Evolutionary conservation across 1,140 invertebrate genomes (phyloP).

Genomic region (Tetramorium simillimum): DNA sequence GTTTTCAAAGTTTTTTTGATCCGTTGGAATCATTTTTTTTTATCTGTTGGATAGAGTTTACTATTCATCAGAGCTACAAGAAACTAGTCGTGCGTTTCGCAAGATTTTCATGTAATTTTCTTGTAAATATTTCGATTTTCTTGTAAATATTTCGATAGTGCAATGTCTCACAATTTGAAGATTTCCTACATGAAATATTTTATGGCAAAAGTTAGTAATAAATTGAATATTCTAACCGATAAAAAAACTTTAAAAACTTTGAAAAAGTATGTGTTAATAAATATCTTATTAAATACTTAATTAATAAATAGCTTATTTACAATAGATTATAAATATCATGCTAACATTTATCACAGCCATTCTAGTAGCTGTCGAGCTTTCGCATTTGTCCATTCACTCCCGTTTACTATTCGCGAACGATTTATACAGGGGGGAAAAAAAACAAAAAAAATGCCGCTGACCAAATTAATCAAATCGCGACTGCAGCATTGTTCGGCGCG

Average conservation of each 20-base stretch:
- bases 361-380: neutral
- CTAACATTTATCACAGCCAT: neutral
- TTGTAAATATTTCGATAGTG: neutral
- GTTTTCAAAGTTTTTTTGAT: too few species aligned
- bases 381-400: neutral
- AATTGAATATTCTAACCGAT: neutral
- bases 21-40: too few species aligned
- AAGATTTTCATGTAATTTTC: neutral
- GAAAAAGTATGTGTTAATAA: neutral
- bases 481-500: conserved; percentile 8
- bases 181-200: neutral
- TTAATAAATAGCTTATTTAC: neutral
- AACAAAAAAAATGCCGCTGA: neutral
- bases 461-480: conserved; percentile 32
- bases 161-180: neutral
- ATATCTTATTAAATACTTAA: neutral
- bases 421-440: neutral
- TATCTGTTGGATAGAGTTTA: too few species aligned
- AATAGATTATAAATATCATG: neutral
- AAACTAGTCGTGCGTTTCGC: neutral
- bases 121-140: neutral
- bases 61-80: neutral
- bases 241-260: neutral
- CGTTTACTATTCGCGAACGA: neutral
- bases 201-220: neutral